Base-by-base conservation (phyloP, 2,797 vertebrate species). In the Chelon labrosus region DNA sequence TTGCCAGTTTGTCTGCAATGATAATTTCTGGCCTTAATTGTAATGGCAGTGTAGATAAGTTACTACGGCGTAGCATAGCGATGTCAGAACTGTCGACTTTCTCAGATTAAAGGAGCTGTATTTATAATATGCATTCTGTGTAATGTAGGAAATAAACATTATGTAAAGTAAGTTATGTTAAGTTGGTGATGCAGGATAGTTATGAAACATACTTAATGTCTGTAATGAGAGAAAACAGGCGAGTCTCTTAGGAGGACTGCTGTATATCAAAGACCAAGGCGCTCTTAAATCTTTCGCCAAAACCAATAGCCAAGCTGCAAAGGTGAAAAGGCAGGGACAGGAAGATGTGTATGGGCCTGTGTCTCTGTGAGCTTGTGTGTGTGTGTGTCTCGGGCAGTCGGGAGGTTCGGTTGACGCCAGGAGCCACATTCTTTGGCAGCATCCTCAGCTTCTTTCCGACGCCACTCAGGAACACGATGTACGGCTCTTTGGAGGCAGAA, bases 371-470 rank as follows among this genome's bases (percentile, higher is more conserved):
- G 39, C 3, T 13, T 17, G 10, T 42, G 39, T 41, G 39, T 11
- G 42, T 17, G 10, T 20, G 51, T 55, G 51, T 42, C 25, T 27
- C 25, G 25, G 25, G 25, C 25, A 27, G 25, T 27, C 20, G 19
- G 22, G 62, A 46, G 63, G 57, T 55, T 65, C 37, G 70, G 55
- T 35, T 16, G 42, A 49, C 69, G 84, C 87, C 89, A 89, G 73
- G 73, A 83, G 80, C 51, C 65, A 86, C 87, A 92, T 92, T 93
- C 83, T 86, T 90, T 92, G 89, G 91, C 90, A 82, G 79, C 25
- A 46, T 50, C 39, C 64, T 51, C 27, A 38, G 76, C 75, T 78
- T 66, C 69, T 83, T 80, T 89, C 72, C 91, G 86, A 89, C 52
- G 65, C 74, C 49, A 71, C 76, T 79, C 67, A 73, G 80, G 91